Evolutionary conservation across 2,113 vertebrate species (phyloP).

Genomic region (Anguilla rostrata): DNA sequence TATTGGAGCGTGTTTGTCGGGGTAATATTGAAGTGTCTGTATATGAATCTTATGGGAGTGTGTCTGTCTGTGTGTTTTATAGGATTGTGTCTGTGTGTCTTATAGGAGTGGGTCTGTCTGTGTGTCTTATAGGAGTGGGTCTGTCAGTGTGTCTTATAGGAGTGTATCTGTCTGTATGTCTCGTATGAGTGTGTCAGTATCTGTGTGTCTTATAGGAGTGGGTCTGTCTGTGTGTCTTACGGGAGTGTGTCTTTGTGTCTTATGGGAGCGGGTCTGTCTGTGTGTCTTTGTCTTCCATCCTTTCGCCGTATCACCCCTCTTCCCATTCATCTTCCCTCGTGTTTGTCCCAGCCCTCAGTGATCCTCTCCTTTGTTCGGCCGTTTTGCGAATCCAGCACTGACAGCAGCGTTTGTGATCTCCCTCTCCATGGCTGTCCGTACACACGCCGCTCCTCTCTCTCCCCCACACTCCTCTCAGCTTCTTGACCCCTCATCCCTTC

Average conservation of each 20-base stretch:
- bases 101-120: slow-evolving; percentile 26
- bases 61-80: no score
- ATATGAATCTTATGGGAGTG: no score
- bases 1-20: no score
- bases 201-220: slow-evolving; percentile 1
- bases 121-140: no score
- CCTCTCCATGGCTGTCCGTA: slow-evolving; percentile 43
- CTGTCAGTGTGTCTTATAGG: no score
- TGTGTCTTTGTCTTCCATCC: slow-evolving; percentile 43
- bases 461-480: slow-evolving; percentile 57
- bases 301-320: slow-evolving; percentile 22
- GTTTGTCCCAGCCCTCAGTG: slow-evolving; percentile 32
- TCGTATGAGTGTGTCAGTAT: slow-evolving; percentile 15
- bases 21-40: no score
- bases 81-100: not conserved
- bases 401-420: slow-evolving; percentile 56
- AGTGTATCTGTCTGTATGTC: slow-evolving; percentile 2
- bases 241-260: no score
- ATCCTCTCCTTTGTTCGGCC: slow-evolving; percentile 46
- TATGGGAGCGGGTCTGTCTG: slow-evolving; percentile 7
- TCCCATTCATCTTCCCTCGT: slow-evolving; percentile 28
- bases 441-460: slow-evolving; percentile 10
- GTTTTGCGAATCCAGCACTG: slow-evolving; percentile 51
- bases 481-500: slow-evolving; percentile 66
- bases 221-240: slow-evolving; percentile 17